Base-by-base conservation (phyloP, 2,888 invertebrate species). In the Matsumyia berberina region DNA sequence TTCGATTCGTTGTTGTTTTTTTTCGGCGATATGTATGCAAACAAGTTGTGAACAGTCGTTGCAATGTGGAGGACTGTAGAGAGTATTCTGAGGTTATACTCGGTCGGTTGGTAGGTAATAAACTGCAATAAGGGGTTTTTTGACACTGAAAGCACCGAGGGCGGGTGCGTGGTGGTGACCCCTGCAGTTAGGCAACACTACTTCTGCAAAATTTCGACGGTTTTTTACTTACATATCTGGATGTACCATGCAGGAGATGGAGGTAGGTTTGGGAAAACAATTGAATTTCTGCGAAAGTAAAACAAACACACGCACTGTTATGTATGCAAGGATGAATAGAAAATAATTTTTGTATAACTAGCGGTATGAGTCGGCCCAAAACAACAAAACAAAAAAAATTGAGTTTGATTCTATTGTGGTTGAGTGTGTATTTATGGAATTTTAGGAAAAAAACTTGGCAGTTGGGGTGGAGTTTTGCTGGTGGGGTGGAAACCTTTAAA, bases 121-220 rank as follows among this genome's bases (percentile, higher is more conserved):
- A 77, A 77, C 60, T 77, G 77, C 69, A 62, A 77, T 69, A 55
- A 77, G 77, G 64, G 49, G 37, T 37, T 64, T 70, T 70, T 57
- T 70, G 64, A 51, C 55, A 78, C 62, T 62, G 70, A 57, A 67
- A 37, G 15, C 33, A 12, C 7, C 44, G 37, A 35, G 42, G 44
- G 24, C 29, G 8, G 24, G 24, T 24, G n/a, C n/a, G n/a, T n/a
- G n/a, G n/a, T n/a, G n/a, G n/a, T 24, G 24, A 24, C 2, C 4
- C 11, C 9, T 1, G 46, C 19, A 17, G 42, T 17, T 42, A 15
- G 42, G 15, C 42, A 42, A 42, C 42, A 17, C 24, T 15, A 17
- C 33, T 69, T 19, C 24, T 46, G 44, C 11, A 49, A 9, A 57
- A 7, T 49, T 70, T 24, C 24, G 24, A 24, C 4, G 24, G 24